phyloP scores from a whole-genome alignment of 2,113 vertebrate species.

The Oenanthe oenanthe region DNA sequence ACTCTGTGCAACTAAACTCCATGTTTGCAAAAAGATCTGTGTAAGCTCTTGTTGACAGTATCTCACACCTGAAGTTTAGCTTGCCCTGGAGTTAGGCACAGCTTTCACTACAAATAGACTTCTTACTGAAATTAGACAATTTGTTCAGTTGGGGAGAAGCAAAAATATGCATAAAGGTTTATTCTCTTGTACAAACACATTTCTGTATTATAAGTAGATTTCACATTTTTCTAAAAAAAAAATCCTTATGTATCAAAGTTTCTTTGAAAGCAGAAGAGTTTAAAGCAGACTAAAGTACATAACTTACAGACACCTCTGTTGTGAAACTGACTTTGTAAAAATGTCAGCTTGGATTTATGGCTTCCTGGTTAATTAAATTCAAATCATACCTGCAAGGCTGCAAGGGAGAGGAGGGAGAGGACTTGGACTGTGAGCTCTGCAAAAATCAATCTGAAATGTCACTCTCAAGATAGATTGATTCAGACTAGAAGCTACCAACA shows the following conservation, averaged over 20 bases:
- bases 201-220: background rate
- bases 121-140: background rate
- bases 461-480: background rate
- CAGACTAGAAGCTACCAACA: background rate
- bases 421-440: background rate
- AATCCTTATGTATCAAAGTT: background rate
- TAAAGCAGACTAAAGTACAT: background rate
- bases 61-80: background rate
- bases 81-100: background rate
- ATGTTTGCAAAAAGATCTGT: background rate
- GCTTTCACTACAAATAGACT: background rate
- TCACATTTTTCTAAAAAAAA: background rate
- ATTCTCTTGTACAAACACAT: background rate
- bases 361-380: background rate
- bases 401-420: background rate
- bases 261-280: background rate
- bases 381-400: background rate
- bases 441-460: background rate
- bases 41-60: background rate
- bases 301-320: background rate
- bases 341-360: background rate
- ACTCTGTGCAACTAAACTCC: background rate
- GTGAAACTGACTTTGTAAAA: background rate
- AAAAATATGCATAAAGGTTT: background rate
- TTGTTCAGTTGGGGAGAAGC: background rate